A percentile compares a stretch with the other conserved stretches of the same genome.
phyloP scores from a whole-genome alignment of 2,797 vertebrate species.

The Mormyrus hasselquistii region DNA sequence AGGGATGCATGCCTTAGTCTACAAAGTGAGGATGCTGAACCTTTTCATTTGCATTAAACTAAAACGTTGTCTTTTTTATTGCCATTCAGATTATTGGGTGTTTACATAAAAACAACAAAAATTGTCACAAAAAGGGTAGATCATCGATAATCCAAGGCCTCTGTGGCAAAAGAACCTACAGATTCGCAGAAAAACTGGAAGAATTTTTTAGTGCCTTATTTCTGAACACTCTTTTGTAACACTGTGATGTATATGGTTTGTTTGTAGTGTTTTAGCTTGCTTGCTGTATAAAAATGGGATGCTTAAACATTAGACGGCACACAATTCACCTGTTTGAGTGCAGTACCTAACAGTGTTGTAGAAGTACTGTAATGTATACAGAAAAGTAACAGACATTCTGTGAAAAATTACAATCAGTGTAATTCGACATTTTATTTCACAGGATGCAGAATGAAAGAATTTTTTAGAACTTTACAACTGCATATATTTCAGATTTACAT shows the following conservation, averaged over 20 bases:
- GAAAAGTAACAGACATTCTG: not conserved
- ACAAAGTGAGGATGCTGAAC: not conserved
- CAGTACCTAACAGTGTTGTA: conserved; percentile 2
- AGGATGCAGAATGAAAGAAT: not conserved
- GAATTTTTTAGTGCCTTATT: not conserved
- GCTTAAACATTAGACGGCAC: not conserved
- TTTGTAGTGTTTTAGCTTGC: not conserved
- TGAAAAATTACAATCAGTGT: not conserved
- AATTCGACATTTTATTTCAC: not conserved
- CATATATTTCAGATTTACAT: not conserved
- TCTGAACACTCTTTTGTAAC: not conserved
- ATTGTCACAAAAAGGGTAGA: not conserved
- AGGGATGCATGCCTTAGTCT: not conserved
- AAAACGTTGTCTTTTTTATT: not conserved
- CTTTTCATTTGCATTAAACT: not conserved
- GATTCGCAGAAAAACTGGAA: not conserved
- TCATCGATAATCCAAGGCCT: not conserved
- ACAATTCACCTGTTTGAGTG: not conserved
- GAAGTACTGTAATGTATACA: not conserved
- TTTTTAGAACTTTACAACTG: not conserved
- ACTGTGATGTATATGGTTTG: not conserved
- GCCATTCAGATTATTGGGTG: not conserved
- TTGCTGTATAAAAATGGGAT: not conserved
- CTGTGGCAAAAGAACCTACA: not conserved
- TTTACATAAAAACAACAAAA: not conserved